phyloP scores from a whole-genome alignment of 2,888 invertebrate species.

The Sarcophaga caerulescens region DNA sequence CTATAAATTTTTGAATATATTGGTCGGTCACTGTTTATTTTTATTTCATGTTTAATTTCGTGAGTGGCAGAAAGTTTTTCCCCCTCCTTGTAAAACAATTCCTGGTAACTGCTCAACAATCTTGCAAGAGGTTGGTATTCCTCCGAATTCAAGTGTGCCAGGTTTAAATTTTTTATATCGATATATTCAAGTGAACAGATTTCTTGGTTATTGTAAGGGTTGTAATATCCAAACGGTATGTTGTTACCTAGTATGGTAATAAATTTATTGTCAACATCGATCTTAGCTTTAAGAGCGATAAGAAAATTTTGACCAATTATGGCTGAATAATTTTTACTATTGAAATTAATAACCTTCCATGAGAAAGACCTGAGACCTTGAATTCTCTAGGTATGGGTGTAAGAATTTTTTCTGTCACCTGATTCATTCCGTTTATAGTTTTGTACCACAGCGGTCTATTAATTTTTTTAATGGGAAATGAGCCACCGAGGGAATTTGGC shows the following conservation, averaged over 20 bases:
- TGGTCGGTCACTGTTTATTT: not conserved
- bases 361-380: constrained; percentile 52
- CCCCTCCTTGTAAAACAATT: not conserved
- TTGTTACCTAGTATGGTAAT: constrained; percentile 41
- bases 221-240: constrained; percentile 30
- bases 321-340: constrained; percentile 55
- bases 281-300: constrained; percentile 55
- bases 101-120: constrained; percentile 10
- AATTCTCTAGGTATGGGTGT: too few species aligned
- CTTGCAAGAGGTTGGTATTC: constrained; percentile 29
- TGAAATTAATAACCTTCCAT: constrained; percentile 55
- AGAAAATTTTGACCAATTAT: constrained; percentile 58
- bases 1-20: too few species aligned
- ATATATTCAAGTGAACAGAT: constrained; percentile 57
- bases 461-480: constrained; percentile 37
- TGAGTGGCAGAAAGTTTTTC: not conserved
- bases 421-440: constrained; percentile 56
- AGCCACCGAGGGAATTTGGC: constrained; percentile 15
- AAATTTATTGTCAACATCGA: constrained; percentile 52
- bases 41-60: not conserved
- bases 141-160: constrained; percentile 16
- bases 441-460: constrained; percentile 45
- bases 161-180: constrained; percentile 36
- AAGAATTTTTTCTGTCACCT: too few species aligned
- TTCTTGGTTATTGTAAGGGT: constrained; percentile 48